Evolutionary conservation across 2,797 vertebrate genomes (phyloP).

Genomic region (Amphiprion clarkii): DNA sequence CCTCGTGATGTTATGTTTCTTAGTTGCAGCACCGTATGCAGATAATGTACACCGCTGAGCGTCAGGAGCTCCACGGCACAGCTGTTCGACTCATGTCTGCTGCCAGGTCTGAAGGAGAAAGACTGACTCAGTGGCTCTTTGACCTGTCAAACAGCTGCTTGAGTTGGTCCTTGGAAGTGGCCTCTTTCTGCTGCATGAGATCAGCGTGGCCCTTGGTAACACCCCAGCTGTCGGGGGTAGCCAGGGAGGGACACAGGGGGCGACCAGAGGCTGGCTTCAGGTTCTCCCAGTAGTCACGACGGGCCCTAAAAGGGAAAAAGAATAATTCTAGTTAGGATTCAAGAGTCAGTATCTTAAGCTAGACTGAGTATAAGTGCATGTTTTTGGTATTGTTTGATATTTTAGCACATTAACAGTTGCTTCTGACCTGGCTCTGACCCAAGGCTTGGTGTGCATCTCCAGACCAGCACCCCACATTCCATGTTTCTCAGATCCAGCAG

Average conservation of each 20-base stretch:
- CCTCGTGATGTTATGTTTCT: slow-evolving; percentile 20
- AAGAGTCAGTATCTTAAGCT: not conserved
- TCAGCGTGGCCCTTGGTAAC: slow-evolving; percentile 92
- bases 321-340: not conserved
- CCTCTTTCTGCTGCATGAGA: slow-evolving; percentile 96
- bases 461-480: slow-evolving; percentile 91
- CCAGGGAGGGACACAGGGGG: slow-evolving; percentile 91
- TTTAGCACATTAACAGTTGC: not conserved
- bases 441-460: slow-evolving; percentile 96
- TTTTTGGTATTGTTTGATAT: not conserved
- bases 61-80: slow-evolving; percentile 14
- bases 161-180: slow-evolving; percentile 91
- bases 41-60: slow-evolving; percentile 1
- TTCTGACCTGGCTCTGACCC: slow-evolving; percentile 92
- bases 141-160: slow-evolving; percentile 90
- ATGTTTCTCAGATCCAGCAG: slow-evolving; percentile 91
- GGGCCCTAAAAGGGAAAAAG: slow-evolving; percentile 85
- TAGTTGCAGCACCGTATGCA: slow-evolving; percentile 14
- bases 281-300: slow-evolving; percentile 95
- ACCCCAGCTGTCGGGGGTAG: slow-evolving; percentile 93
- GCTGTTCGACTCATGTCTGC: slow-evolving; percentile 13
- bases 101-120: slow-evolving; percentile 7
- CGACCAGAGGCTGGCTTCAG: slow-evolving; percentile 94
- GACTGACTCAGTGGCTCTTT: slow-evolving; percentile 70
- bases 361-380: not conserved